Conservation (phyloP, 2,113 vertebrate species). For the Numenius arquata region DNA sequence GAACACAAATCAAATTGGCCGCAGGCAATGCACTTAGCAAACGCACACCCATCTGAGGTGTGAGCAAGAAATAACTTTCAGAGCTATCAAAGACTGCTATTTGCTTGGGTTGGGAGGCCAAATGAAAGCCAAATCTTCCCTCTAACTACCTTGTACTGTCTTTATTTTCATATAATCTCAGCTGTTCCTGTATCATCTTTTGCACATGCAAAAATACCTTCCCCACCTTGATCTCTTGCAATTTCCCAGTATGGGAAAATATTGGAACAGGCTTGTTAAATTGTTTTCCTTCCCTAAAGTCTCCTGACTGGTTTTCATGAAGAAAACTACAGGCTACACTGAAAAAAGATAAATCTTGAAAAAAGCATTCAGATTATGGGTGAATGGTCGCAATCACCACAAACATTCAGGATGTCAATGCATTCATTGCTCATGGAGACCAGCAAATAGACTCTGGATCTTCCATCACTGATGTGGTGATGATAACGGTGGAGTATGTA, state of each 20-base stretch:
- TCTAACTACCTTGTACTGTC: neutral
- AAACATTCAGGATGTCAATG: neutral
- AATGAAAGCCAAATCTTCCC: neutral
- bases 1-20: constrained; percentile 27
- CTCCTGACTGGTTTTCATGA: neutral
- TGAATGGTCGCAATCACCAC: neutral
- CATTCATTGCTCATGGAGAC: neutral
- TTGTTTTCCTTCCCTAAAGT: neutral
- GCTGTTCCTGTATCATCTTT: neutral
- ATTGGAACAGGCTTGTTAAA: neutral
- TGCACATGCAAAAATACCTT: constrained; percentile 15
- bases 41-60: constrained; percentile 9
- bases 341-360: neutral
- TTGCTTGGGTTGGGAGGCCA: constrained; percentile 10
- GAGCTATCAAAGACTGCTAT: constrained; percentile 13
- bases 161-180: constrained; percentile 27
- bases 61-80: constrained; percentile 16
- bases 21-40: neutral
- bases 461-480: neutral
- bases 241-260: neutral
- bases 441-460: neutral
- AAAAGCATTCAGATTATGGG: neutral
- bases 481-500: neutral
- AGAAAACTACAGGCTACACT: neutral
- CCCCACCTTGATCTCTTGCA: neutral